These are phyloP conservation scores for Dynastes maya DNA, from an alignment of 2,888 invertebrate species.

Conservation along the genomic window DNA sequence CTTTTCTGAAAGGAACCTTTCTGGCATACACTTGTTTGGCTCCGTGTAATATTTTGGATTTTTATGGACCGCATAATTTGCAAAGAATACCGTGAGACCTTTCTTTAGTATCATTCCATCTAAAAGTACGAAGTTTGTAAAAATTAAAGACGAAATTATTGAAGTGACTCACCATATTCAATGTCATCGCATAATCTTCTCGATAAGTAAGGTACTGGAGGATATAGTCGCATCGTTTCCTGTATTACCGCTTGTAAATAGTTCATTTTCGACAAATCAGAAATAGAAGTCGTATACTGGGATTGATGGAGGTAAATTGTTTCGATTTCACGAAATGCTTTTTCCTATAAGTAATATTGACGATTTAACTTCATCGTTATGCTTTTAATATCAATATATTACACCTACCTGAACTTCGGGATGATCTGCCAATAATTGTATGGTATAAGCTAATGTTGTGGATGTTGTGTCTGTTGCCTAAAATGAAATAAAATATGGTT, in stretches of 20 bases:
- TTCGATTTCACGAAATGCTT: conserved; percentile 6
- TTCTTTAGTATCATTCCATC: conserved; percentile 26
- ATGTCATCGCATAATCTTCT: conserved; percentile 2
- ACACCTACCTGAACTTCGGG: conserved; percentile 30
- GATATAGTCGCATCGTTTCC: conserved; percentile 23
- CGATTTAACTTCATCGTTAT: background rate
- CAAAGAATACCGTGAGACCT: background rate
- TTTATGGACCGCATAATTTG: conserved; percentile 10
- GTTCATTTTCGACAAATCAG: conserved; percentile 4
- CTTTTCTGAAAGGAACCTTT: conserved; percentile 22
- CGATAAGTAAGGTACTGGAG: background rate
- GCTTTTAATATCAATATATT: background rate
- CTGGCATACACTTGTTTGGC: conserved; percentile 29
- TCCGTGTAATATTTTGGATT: conserved; percentile 32
- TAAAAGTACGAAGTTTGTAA: background rate
- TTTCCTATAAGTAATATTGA: conserved; percentile 20
- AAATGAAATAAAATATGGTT: conserved; percentile 12
- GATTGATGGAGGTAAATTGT: background rate
- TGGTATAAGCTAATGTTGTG: conserved; percentile 27
- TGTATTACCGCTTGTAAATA: conserved; percentile 20
- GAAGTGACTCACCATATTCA: background rate
- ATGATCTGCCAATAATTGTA: conserved; percentile 35
- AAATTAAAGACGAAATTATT: background rate
- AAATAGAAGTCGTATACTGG: background rate
- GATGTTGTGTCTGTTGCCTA: conserved; percentile 30